Base-by-base conservation (phyloP, 2,113 vertebrate species). In the Oreotragus oreotragus region DNA sequence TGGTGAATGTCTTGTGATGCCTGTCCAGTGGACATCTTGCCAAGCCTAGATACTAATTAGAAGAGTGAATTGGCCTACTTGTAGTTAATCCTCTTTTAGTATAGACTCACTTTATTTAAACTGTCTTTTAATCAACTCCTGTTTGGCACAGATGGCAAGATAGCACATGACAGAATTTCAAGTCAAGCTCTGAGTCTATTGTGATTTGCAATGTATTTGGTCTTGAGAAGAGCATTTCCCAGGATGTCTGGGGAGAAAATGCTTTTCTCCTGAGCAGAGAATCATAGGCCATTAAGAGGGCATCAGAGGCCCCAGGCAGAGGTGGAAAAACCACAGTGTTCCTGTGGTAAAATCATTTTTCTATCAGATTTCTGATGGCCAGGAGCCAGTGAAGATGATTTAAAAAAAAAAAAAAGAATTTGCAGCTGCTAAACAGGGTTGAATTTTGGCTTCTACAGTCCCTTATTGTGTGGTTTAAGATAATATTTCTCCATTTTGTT, bases 281-380 rank as follows among this genome's bases (percentile, higher is more conserved):
- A 77, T 94, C 89, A 62, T 27, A 66, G 73, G 51, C 33, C 39
- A 85, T 62, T 94, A 84, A 79, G 85, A 91, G 64, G 60, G 8
- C 81, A 66, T 49, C 21, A 27, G 49, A 87, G 81, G n/a, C 58
- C 27, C 7, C 77, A 77, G 58, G 84, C 30, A 83, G 85, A 94
- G 58, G 81, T 70, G 49, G 27, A 47, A 84, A 77, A 91, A 97
- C 62, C 90, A 96, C 43, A 47, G 55, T 39, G 30, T 25, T 55
- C 79, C 80, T 94, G 27, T 60, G 45, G 70, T 84, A 88, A 47
- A 91, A 90, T 85, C 73, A 90, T 36, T 96, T 95, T 97, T 88
- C 58, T 81, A 90, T 97, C 76, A 90, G 66, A 92, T 49, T 97
- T 95, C 89, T 96, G 90, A 94, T 95, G 77, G 36, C 88, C 53